Percentiles rank a stretch among this genome's conserved stretches.
Conservation (phyloP, 1,140 invertebrate species). For the Drosophila asahinai region DNA sequence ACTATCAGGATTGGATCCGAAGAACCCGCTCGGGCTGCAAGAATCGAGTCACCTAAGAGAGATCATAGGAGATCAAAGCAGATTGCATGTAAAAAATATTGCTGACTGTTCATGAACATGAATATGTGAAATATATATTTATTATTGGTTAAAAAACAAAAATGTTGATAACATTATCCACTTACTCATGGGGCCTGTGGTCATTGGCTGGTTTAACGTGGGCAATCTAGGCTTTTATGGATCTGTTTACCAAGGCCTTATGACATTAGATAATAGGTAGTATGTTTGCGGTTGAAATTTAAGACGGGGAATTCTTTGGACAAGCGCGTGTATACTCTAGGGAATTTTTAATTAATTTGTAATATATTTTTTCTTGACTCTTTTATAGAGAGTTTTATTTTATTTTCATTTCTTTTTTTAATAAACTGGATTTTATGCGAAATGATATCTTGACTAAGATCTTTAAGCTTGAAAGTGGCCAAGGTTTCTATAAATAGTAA, state of each 20-base stretch:
- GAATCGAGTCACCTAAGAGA: slow-evolving; percentile 40
- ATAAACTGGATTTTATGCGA: too few relatives aligned
- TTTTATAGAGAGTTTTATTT: not conserved
- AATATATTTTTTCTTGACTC: not conserved
- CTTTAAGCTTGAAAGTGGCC: not conserved
- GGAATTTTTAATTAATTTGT: not conserved
- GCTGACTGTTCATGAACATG: not conserved
- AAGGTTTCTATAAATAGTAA: too few relatives aligned
- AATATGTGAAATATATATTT: slow-evolving; percentile 23
- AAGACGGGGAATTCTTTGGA: not conserved
- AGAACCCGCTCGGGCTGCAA: slow-evolving; percentile 44
- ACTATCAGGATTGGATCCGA: slow-evolving; percentile 78
- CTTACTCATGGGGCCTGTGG: slow-evolving; percentile 23
- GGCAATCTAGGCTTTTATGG: slow-evolving; percentile 47
- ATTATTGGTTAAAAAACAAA: not conserved
- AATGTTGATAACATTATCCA: slow-evolving; percentile 7
- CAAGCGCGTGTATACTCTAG: not conserved
- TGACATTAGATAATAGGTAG: not conserved
- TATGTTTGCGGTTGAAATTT: not conserved
- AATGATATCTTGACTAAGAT: too few relatives aligned
- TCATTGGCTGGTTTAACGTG: slow-evolving; percentile 17
- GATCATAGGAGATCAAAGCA: not conserved
- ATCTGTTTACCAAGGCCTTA: slow-evolving; percentile 34
- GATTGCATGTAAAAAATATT: not conserved
- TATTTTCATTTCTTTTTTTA: too few relatives aligned